These are phyloP conservation scores for Sebastes wilsoni DNA, from an alignment of 2,797 vertebrate species.

Conservation along the genomic window DNA sequence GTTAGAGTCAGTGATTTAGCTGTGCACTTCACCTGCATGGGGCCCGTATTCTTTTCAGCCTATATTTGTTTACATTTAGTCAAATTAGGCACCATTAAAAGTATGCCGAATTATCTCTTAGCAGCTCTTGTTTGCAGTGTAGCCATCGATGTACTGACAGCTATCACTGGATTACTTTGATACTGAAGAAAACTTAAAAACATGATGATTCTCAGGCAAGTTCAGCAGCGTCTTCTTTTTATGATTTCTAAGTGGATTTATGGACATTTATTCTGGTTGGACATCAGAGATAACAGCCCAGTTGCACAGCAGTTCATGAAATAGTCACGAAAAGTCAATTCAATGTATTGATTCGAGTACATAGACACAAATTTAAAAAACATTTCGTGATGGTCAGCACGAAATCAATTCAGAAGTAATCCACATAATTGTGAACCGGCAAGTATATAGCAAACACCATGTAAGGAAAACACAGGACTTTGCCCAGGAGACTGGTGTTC, in stretches of 20 bases:
- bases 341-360: too few species aligned
- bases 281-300: neutral
- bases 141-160: neutral
- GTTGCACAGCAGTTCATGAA: too few species aligned
- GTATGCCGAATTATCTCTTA: neutral
- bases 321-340: too few species aligned
- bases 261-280: neutral
- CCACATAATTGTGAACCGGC: accelerated
- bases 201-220: neutral
- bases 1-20: too few species aligned
- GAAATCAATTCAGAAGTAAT: too few species aligned
- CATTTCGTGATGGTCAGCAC: too few species aligned
- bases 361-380: too few species aligned
- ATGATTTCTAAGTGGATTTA: neutral
- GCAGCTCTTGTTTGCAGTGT: neutral
- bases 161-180: neutral
- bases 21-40: too few species aligned
- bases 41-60: too few species aligned
- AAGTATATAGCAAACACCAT: too few species aligned
- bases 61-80: neutral
- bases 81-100: neutral
- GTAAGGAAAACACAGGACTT: too few species aligned
- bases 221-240: neutral
- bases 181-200: neutral
- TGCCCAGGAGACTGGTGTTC: too few species aligned